Conservation (phyloP, 2,113 vertebrate species). For the Crotalus helleri region DNA sequence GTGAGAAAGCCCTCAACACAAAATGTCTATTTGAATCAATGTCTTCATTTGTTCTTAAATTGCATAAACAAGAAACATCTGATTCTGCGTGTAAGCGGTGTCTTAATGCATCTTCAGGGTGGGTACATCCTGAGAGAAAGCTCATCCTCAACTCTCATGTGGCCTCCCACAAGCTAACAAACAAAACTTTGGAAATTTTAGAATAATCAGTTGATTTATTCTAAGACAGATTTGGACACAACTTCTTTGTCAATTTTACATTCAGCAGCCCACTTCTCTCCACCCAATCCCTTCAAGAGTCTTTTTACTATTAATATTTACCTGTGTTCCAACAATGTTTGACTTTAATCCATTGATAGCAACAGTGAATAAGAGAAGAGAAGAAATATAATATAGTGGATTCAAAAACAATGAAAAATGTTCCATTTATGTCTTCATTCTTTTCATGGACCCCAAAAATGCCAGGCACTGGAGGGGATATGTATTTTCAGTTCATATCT, state of each 20-base stretch:
- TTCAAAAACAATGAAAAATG: background rate
- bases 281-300: background rate
- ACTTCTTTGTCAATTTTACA: background rate
- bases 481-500: background rate
- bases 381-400: background rate
- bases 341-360: background rate
- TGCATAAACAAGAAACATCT: background rate
- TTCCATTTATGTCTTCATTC: background rate
- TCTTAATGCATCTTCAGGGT: background rate
- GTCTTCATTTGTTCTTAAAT: background rate
- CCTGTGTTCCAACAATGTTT: background rate
- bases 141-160: background rate
- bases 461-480: background rate
- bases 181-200: background rate
- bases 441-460: background rate
- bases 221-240: background rate
- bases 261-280: background rate
- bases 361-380: background rate
- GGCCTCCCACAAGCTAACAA: background rate
- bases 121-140: background rate
- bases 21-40: conserved; percentile 6
- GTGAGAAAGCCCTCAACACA: fast-evolving
- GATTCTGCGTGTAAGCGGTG: background rate
- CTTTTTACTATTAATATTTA: background rate
- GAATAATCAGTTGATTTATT: background rate